A percentile compares a stretch with the other conserved stretches of the same genome.
phyloP scores from a whole-genome alignment of 2,113 vertebrate species.

The Pelecanoides urinatrix region DNA sequence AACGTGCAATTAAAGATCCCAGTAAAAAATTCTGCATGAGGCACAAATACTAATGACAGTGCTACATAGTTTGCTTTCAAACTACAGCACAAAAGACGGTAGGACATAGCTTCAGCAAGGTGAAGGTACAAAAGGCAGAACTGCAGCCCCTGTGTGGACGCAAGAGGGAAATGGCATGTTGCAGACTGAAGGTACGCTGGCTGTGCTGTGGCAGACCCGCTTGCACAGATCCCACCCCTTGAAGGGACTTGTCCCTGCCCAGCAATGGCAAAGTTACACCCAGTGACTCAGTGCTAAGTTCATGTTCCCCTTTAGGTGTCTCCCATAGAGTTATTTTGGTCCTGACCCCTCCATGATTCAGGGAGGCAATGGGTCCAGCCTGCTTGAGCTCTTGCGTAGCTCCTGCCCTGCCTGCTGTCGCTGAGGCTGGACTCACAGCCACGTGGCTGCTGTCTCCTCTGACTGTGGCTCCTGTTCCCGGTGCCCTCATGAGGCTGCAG shows the following conservation, averaged over 20 bases:
- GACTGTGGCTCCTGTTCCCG: fast-evolving
- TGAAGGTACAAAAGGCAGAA: background rate
- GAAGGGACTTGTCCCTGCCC: background rate
- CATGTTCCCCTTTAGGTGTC: background rate
- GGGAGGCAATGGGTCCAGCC: background rate
- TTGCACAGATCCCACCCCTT: too few relatives aligned
- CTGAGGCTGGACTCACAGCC: background rate
- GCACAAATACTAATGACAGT: background rate
- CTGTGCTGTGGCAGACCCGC: background rate
- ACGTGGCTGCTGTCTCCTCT: background rate
- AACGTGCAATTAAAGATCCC: background rate
- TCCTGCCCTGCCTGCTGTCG: background rate
- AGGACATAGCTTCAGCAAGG: background rate
- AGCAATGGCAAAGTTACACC: background rate
- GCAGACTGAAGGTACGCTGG: fast-evolving
- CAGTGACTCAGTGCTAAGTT: background rate
- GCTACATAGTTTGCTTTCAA: background rate
- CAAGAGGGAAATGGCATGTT: fast-evolving
- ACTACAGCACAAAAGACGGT: background rate
- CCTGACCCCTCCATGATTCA: fast-evolving
- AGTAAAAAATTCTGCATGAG: background rate
- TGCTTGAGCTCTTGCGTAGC: background rate
- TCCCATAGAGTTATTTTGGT: background rate
- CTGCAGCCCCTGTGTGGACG: background rate
- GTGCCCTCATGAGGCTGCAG: background rate